These are phyloP conservation scores for Chelonoidis abingdonii DNA, from an alignment of 2,113 vertebrate genomes.

Conservation along the genomic window DNA sequence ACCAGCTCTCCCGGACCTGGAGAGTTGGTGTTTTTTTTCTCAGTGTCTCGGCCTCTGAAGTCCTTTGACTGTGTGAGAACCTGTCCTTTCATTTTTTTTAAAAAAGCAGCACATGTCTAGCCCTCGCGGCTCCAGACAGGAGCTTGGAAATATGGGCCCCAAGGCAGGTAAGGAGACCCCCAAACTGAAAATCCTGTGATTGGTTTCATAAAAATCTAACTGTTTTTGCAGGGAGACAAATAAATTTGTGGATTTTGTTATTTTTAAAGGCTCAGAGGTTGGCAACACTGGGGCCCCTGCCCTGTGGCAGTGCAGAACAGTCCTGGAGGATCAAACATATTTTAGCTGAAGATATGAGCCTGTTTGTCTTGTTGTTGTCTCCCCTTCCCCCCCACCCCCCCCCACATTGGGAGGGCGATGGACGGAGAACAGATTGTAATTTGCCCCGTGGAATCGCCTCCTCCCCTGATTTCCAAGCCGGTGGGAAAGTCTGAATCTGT, in stretches of 20 bases:
- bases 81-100: background rate
- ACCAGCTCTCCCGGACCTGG: background rate
- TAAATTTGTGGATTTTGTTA: background rate
- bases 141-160: background rate
- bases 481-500: conserved; percentile 98
- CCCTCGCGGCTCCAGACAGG: background rate
- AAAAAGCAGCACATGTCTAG: background rate
- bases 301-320: background rate
- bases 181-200: background rate
- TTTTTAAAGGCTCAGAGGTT: background rate
- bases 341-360: too few relatives aligned
- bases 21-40: background rate
- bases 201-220: background rate
- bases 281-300: too few relatives aligned
- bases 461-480: conserved; percentile 74
- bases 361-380: rapidly evolving
- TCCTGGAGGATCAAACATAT: background rate
- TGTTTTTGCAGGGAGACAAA: background rate
- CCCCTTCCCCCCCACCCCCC: background rate
- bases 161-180: background rate
- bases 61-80: background rate
- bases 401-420: background rate
- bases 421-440: background rate
- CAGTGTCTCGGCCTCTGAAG: background rate
- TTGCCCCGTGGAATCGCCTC: background rate